Evolutionary conservation across 2,888 invertebrate genomes (phyloP), one percentile per base, ranked within the genome.

Genomic region (Timandra comae): DNA sequence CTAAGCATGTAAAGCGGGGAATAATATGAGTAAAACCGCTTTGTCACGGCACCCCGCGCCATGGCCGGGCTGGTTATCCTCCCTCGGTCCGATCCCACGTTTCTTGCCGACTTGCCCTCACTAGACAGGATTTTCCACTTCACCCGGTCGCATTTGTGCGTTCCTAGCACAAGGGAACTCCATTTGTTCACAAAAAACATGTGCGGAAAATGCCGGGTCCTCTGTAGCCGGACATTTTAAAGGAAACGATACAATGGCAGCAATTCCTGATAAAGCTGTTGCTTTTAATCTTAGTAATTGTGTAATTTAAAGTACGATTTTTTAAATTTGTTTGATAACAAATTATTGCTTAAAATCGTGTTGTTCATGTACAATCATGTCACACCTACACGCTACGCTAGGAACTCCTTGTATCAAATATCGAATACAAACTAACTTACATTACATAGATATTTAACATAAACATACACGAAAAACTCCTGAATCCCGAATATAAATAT

Each of bases 151-250:
- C 64, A 61, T 67, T 73, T 74, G 67, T 66, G 66, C 64, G 63
- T 64, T 50, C 46, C 48, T 43, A 61, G 60, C 74, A 76, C 77
- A 73, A 75, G 71, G 56, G 70, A 76, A 78, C 67, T 77, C 78
- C 70, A 78, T 79, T 79, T 80, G 51, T 55, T 51, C 53, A 59
- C 73, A 79, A 80, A 79, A 77, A 78, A 73, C 62, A 59, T 63
- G 56, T 51, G 59, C 54, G 42, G 53, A 58, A 64, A 63, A 65
- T 62, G 68, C 60, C 56, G 49, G 47, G 52, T 47, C 47, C 48
- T 49, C 49, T 51, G 48, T 39, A 52, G 39, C 44, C 50, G 37
- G 52, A 49, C 46, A 9, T 11, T 42, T 48, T 46, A 41, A 44
- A 40, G 42, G 45, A 50, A 40, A 27, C 36, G 29, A 29, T 41